Evolutionary conservation across 2,888 invertebrate species (phyloP).

Genomic region (Mechanitis messenoides): DNA sequence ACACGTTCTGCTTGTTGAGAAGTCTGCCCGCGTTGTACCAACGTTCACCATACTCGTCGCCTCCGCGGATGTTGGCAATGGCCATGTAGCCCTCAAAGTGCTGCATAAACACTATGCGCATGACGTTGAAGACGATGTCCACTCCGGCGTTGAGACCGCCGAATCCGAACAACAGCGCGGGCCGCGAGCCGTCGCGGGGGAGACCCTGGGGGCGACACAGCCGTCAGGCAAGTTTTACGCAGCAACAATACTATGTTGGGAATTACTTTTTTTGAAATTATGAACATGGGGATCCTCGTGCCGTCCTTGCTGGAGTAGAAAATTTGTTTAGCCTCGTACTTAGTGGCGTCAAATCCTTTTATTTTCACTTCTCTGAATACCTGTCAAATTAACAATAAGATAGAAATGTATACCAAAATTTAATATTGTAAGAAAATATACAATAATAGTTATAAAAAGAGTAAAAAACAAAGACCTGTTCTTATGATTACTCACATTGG

Average conservation of each 20-base stretch:
- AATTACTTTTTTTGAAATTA: conserved; percentile 85
- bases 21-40: conserved; percentile 97
- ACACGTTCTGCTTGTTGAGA: conserved; percentile 96
- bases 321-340: conserved; percentile 90
- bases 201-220: conserved; percentile 68
- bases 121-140: conserved; percentile 92
- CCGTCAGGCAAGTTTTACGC: no score
- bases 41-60: conserved; percentile 97
- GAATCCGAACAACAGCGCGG: conserved; percentile 96
- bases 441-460: not conserved
- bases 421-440: conserved; percentile 1
- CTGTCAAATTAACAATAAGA: conserved; percentile 56
- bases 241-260: no score
- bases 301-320: conserved; percentile 96
- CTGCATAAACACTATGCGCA: conserved; percentile 91
- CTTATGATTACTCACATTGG: conserved; percentile 69
- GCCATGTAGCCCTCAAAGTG: conserved; percentile 93
- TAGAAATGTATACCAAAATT: not conserved
- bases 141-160: conserved; percentile 97
- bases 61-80: conserved; percentile 95
- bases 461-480: not conserved
- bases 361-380: conserved; percentile 90
- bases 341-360: conserved; percentile 85
- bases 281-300: conserved; percentile 96
- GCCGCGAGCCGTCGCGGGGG: conserved; percentile 81